A percentile compares a stretch with the other conserved stretches of the same genome.
Evolutionary conservation across 2,888 invertebrate species (phyloP).

Genomic region (Geophilus truncorum): DNA sequence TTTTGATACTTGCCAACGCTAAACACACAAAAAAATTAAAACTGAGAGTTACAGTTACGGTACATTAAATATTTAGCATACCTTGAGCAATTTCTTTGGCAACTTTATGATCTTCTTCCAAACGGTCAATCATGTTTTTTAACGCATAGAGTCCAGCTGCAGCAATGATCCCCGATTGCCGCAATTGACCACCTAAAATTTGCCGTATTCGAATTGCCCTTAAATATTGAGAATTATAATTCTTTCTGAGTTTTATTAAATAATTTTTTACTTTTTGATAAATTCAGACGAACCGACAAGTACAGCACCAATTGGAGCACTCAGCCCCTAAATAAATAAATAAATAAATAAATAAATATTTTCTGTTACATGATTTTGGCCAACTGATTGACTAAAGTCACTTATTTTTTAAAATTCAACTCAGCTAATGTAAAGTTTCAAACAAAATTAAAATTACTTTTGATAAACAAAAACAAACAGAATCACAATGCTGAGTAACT

Average conservation of each 20-base stretch:
- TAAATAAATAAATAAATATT: conserved; percentile 39
- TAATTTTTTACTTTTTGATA: conserved; percentile 60
- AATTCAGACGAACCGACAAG: conserved; percentile 70
- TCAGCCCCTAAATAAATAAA: conserved; percentile 56
- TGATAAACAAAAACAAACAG: conserved; percentile 73
- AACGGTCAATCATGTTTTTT: conserved; percentile 62
- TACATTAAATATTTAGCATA: no score
- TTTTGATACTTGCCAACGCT: no score
- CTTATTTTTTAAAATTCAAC: no score
- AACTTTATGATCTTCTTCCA: conserved; percentile 69
- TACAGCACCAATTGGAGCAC: conserved; percentile 82
- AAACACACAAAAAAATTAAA: no score
- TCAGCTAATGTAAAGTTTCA: no score
- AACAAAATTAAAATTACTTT: no score
- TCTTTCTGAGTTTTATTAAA: neutral
- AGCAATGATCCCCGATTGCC: conserved; percentile 85
- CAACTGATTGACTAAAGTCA: no score
- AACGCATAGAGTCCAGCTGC: conserved; percentile 82
- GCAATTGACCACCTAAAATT: conserved; percentile 87
- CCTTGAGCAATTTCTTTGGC: conserved; percentile 64
- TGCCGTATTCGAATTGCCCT: conserved; percentile 76
- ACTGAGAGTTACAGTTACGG: no score
- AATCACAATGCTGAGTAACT: conserved; percentile 67
- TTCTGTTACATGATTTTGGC: no score
- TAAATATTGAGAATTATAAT: no score